A percentile compares a stretch with the other conserved stretches of the same genome.
Conservation (phyloP, 1,140 invertebrate species). For the Hyposmocoma kahamanoa region DNA sequence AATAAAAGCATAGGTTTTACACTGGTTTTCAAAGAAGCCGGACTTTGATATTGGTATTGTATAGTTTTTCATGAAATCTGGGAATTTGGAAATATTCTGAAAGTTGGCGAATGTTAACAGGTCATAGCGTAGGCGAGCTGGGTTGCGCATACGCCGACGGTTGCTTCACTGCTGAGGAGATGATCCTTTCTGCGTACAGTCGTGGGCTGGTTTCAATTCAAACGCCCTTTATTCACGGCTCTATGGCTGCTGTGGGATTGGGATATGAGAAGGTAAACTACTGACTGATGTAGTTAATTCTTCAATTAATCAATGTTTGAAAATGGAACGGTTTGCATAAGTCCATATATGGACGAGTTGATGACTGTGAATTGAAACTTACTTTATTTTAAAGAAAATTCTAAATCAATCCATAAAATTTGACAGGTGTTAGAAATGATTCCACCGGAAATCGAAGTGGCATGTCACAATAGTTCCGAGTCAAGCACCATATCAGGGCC, state of each 20-base stretch:
- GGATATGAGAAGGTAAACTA: constrained; percentile 74
- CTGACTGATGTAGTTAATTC: no score
- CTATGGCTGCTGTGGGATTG: constrained; percentile 87
- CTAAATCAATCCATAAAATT: no score
- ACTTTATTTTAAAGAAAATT: no score
- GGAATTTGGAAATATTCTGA: background rate
- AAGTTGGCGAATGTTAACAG: constrained; percentile 14
- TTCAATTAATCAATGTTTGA: no score
- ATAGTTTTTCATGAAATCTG: background rate
- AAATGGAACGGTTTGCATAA: no score
- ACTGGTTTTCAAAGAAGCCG: no score
- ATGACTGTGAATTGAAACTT: no score
- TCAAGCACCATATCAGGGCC: constrained; percentile 85
- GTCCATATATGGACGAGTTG: no score
- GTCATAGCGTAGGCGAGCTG: constrained; percentile 86
- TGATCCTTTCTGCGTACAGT: constrained; percentile 86
- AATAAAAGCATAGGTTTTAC: no score
- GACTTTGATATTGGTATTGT: no score
- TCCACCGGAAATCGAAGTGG: constrained; percentile 79
- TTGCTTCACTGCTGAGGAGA: constrained; percentile 85
- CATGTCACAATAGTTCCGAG: constrained; percentile 83
- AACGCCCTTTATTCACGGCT: constrained; percentile 80
- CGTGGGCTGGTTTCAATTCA: constrained; percentile 88
- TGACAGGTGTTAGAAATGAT: constrained; percentile 68
- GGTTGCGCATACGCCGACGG: constrained; percentile 92